A percentile compares a stretch with the other conserved stretches of the same genome.
phyloP scores from a whole-genome alignment of 2,797 vertebrate genomes.

The Bothrops alternatus region DNA sequence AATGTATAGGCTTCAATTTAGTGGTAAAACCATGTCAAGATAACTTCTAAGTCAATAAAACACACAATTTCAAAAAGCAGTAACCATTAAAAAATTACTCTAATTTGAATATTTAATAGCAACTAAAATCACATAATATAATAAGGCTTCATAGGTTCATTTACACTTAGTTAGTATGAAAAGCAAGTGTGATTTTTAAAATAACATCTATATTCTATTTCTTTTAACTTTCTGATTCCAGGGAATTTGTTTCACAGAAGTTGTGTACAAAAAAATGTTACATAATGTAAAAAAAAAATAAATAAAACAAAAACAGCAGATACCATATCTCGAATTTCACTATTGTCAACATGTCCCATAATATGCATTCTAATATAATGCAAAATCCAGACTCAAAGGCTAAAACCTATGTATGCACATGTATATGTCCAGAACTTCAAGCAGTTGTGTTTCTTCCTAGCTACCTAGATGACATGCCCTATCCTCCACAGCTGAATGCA shows the following conservation, averaged over 20 bases:
- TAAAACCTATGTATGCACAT: background rate
- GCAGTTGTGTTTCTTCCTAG: background rate
- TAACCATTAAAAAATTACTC: background rate
- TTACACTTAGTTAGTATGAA: background rate
- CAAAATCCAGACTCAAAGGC: background rate
- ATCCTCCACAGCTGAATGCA: background rate
- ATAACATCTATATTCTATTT: background rate
- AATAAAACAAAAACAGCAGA: background rate
- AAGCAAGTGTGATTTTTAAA: background rate
- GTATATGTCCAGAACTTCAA: background rate
- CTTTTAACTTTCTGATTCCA: background rate
- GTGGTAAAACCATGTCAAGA: background rate
- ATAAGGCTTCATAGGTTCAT: background rate
- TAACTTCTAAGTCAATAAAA: background rate
- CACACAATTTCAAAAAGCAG: background rate
- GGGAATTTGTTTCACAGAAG: background rate
- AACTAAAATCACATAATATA: slow-evolving; percentile 24
- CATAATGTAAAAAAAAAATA: background rate
- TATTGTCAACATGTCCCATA: background rate
- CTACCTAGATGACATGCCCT: background rate
- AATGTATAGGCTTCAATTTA: background rate
- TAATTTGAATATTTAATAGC: background rate
- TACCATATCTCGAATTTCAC: too few relatives aligned
- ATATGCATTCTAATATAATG: background rate
- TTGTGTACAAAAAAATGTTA: background rate